Percentiles rank a stretch among this genome's conserved stretches.
These are phyloP conservation scores for Holocentrus rufus DNA, from an alignment of 2,797 vertebrate genomes.

Conservation along the genomic window DNA sequence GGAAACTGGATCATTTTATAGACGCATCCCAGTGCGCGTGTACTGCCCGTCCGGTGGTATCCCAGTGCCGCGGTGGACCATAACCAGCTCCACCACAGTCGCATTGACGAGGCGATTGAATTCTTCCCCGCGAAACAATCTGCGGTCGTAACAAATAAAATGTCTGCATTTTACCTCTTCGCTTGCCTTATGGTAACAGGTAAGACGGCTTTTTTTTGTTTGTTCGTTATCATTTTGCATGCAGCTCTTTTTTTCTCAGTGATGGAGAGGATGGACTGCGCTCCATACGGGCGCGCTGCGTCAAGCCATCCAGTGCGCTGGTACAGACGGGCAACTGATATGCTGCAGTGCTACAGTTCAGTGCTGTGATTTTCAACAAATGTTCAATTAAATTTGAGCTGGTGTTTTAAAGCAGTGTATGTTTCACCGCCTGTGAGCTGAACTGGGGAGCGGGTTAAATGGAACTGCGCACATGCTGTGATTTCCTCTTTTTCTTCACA, in stretches of 20 bases:
- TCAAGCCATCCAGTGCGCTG: constrained; percentile 69
- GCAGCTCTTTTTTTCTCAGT: constrained; percentile 24
- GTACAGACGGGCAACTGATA: constrained; percentile 24
- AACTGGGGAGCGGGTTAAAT: constrained; percentile 7
- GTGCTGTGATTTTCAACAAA: constrained; percentile 48
- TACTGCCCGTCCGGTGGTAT: constrained; percentile 48
- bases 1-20: constrained; percentile 61
- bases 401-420: constrained; percentile 37
- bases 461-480: constrained; percentile 49
- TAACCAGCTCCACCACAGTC: constrained; percentile 52
- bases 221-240: constrained; percentile 6
- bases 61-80: constrained; percentile 63
- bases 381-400: constrained; percentile 61
- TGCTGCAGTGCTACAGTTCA: constrained; percentile 71
- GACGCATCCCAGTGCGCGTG: constrained; percentile 37
- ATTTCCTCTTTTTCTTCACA: constrained; percentile 4
- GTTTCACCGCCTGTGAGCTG: constrained; percentile 2
- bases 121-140: constrained; percentile 49
- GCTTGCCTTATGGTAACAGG: constrained; percentile 82
- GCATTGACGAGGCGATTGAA: constrained; percentile 54
- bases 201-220: constrained; percentile 68
- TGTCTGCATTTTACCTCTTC: constrained; percentile 77
- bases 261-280: constrained; percentile 43
- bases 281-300: constrained; percentile 72
- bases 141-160: constrained; percentile 59